Conservation (phyloP, 2,888 invertebrate genomes). For the Spodoptera exigua region DNA sequence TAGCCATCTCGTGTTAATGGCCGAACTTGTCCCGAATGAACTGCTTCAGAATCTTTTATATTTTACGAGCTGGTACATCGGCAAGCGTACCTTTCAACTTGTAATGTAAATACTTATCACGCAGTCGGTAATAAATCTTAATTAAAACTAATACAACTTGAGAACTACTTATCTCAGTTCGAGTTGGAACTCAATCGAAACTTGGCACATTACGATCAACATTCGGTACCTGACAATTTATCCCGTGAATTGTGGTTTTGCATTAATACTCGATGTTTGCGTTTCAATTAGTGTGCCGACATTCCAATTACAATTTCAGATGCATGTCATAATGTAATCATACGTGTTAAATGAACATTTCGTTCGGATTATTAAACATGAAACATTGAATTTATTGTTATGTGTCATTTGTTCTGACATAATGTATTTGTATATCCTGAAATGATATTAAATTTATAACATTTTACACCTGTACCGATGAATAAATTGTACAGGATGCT, state of each 20-base stretch:
- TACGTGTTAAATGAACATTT: conserved; percentile 10
- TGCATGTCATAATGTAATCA: conserved; percentile 17
- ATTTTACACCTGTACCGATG: too few species aligned
- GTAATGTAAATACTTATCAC: conserved; percentile 49
- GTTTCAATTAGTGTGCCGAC: conserved; percentile 33
- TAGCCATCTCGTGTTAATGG: conserved; percentile 48
- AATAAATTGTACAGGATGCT: too few species aligned
- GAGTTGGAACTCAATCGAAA: conserved; percentile 52
- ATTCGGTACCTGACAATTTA: conserved; percentile 35
- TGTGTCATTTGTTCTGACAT: background rate
- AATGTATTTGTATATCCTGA: too few species aligned
- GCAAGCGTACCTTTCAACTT: conserved; percentile 39
- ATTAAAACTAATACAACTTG: conserved; percentile 58
- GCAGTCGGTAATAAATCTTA: conserved; percentile 48
- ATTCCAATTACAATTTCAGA: conserved; percentile 16
- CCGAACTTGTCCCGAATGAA: conserved; percentile 41
- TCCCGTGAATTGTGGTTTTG: conserved; percentile 17
- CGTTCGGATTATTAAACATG: conserved; percentile 6
- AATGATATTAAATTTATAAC: too few species aligned
- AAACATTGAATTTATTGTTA: background rate
- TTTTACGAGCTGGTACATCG: conserved; percentile 37
- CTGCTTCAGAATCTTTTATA: conserved; percentile 37
- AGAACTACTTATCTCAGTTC: conserved; percentile 49
- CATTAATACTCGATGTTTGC: conserved; percentile 19
- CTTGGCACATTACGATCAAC: conserved; percentile 50